These are phyloP conservation scores for Acrobasis consociella DNA, from an alignment of 2,888 invertebrate genomes.

Conservation along the genomic window DNA sequence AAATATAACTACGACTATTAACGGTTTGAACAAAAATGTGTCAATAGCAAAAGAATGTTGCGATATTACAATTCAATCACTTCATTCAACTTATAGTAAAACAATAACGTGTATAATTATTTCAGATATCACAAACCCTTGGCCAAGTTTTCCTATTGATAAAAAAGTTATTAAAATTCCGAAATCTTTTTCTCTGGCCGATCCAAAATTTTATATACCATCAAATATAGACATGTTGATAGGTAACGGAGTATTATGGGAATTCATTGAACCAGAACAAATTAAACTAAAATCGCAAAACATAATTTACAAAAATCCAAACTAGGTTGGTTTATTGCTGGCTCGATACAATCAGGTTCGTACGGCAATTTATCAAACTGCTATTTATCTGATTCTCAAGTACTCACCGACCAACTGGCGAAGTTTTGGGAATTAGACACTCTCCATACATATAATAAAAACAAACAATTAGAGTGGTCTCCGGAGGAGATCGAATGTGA, in stretches of 20 bases:
- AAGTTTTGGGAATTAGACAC: no score
- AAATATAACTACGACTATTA: background rate
- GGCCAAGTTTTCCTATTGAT: background rate
- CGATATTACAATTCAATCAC: background rate
- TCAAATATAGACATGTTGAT: constrained; percentile 6
- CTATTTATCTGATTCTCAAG: no score
- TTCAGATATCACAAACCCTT: background rate
- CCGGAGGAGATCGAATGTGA: no score
- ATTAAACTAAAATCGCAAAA: constrained; percentile 8
- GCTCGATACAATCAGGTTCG: background rate
- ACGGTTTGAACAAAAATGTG: background rate
- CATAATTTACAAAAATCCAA: constrained; percentile 10
- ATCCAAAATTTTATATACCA: background rate
- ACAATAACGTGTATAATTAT: background rate
- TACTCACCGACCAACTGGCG: no score
- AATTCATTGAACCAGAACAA: constrained; percentile 11
- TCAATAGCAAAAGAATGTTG: background rate
- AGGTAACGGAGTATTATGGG: constrained; percentile 16
- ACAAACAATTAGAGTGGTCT: no score
- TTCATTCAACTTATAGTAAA: background rate
- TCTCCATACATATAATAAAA: no score
- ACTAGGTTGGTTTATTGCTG: constrained; percentile 6
- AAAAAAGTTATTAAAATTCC: background rate
- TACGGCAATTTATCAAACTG: no score
- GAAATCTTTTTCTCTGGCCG: background rate